Evolutionary conservation across 2,797 vertebrate species (phyloP).

Genomic region (Picus viridis): DNA sequence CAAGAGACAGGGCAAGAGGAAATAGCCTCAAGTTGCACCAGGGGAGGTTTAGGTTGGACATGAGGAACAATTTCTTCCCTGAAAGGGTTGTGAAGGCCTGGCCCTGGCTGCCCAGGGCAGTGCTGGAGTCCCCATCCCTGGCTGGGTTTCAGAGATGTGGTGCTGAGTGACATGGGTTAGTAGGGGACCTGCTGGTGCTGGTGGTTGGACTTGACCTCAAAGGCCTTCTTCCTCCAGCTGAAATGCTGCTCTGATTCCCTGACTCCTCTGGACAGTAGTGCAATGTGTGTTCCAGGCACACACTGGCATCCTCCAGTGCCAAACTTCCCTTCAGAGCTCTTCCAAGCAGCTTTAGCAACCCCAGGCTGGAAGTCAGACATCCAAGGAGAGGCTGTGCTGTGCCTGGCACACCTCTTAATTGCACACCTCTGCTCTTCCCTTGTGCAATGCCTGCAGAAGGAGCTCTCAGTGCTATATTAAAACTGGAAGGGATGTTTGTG

Average conservation of each 20-base stretch:
- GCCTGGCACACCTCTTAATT: neutral
- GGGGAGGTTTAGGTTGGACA: neutral
- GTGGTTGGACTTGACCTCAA: no score
- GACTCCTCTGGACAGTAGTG: neutral
- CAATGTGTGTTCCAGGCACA: neutral
- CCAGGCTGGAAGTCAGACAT: neutral
- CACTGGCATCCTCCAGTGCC: neutral
- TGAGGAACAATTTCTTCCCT: neutral
- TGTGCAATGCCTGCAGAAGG: neutral
- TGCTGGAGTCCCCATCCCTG: no score
- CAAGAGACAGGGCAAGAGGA: no score
- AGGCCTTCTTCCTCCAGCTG: no score
- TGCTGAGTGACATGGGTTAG: no score
- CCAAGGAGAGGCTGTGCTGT: neutral
- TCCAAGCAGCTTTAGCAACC: neutral
- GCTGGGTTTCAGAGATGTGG: no score
- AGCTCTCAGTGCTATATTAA: constrained; percentile 5
- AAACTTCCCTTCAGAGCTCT: neutral
- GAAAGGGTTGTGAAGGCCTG: no score
- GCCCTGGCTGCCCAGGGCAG: no score
- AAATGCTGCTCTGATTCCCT: no score
- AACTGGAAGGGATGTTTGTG: neutral
- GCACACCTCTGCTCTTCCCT: neutral
- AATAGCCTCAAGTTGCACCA: no score
- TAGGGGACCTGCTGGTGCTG: no score